Base-by-base conservation (phyloP, 1,140 invertebrate genomes). In the Mercenaria mercenaria region DNA sequence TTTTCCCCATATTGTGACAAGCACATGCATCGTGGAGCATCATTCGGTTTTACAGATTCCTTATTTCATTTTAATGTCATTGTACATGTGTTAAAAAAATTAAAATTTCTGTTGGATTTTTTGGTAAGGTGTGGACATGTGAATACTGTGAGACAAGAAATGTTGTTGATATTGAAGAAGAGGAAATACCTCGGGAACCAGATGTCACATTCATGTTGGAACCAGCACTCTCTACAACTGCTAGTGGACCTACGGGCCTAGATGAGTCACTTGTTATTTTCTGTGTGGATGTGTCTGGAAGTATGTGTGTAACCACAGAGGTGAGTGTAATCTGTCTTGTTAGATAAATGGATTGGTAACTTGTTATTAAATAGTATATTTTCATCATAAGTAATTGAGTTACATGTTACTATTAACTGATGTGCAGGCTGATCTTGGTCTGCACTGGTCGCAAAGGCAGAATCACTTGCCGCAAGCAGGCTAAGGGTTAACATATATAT, bases 271-370 rank as follows among this genome's bases (percentile, higher is more conserved):
- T 95, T 4, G 93, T 95, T 59, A 87, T 96, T 13, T 96, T 95
- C 91, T 95, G 95, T 93, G 91, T 96, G 6, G 95, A 96, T 90
- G 92, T 93, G n/a, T 95, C 95, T 23, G 95, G 95, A 26, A 95
- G 95, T 86, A 96, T 96, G 95, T 95, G 94, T 92, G 92, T 94
- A 11, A 95, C 95, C 3, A 94, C 95, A 32, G 92, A 94, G 93
- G 95, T 95, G 89, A 64, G 82, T 52, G 18, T n/a, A n/a, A n/a
- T n/a, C n/a, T n/a, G 6, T n/a, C n/a, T n/a, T n/a, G n/a, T n/a
- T n/a, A n/a, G n/a, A n/a, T n/a, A n/a, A 23, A 10, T 23, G 10
- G n/a, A n/a, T n/a, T n/a, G n/a, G n/a, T n/a, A n/a, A n/a, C n/a
- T n/a, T n/a, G n/a, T n/a, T n/a, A 15, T 56, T 13, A n/a, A n/a